A percentile compares a stretch with the other conserved stretches of the same genome.
Evolutionary conservation across 1,140 invertebrate species (phyloP).

Genomic region (Atopsyche davidsoni): DNA sequence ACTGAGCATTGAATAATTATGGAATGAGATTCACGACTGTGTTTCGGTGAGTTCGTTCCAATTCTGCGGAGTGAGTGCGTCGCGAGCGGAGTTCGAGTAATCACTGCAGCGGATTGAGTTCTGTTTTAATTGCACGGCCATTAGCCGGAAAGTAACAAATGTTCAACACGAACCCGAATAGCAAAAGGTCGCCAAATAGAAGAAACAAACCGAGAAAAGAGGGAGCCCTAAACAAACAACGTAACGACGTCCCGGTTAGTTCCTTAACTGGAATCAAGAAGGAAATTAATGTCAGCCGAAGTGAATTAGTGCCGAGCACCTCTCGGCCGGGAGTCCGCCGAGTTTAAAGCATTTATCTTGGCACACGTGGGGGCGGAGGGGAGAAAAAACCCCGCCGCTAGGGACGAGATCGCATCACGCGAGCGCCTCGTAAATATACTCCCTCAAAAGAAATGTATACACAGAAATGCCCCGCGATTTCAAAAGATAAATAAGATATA

Average conservation of each 20-base stretch:
- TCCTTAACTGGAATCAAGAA: constrained; percentile 1
- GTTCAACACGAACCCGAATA: neutral
- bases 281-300: constrained; percentile 2
- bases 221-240: neutral
- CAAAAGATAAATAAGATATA: constrained; percentile 25
- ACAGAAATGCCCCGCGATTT: constrained; percentile 18
- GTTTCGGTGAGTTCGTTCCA: too few relatives aligned
- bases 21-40: too few relatives aligned
- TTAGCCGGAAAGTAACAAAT: too few relatives aligned
- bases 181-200: neutral
- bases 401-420: constrained; percentile 23
- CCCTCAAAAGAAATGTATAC: constrained; percentile 11
- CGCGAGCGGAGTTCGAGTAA: too few relatives aligned
- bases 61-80: too few relatives aligned
- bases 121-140: too few relatives aligned
- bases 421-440: constrained; percentile 25
- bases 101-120: too few relatives aligned
- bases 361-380: neutral
- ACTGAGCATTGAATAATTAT: too few relatives aligned
- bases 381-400: neutral
- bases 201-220: neutral
- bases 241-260: neutral
- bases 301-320: neutral
- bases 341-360: neutral
- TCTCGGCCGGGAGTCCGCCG: neutral